These are phyloP conservation scores for Myopa tessellatipennis DNA, from an alignment of 2,888 invertebrate genomes.

Conservation along the genomic window DNA sequence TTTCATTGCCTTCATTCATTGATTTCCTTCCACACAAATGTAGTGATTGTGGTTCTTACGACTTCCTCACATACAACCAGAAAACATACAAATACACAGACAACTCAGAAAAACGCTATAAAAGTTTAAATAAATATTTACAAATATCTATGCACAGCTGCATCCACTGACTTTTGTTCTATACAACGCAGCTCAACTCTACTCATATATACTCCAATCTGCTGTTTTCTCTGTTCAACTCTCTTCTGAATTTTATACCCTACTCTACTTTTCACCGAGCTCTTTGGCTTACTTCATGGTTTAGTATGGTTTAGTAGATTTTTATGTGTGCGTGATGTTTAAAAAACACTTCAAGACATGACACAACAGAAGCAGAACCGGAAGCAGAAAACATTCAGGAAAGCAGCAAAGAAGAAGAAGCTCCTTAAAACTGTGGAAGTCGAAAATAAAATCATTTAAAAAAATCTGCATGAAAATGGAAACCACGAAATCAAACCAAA, in stretches of 20 bases:
- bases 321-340: not conserved
- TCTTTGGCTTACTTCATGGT: not conserved
- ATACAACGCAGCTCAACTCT: not conserved
- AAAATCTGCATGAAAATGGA: too few species aligned
- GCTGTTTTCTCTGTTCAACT: too few species aligned
- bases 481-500: too few species aligned
- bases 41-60: not conserved
- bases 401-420: not conserved
- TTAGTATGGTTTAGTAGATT: not conserved
- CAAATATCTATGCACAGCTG: not conserved
- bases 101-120: not conserved
- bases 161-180: not conserved
- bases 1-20: not conserved
- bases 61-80: not conserved
- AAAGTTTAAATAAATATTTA: not conserved
- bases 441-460: too few species aligned
- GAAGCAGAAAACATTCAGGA: not conserved
- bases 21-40: not conserved
- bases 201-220: too few species aligned
- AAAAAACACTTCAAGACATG: not conserved
- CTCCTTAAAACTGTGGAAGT: not conserved
- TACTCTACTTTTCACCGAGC: too few species aligned
- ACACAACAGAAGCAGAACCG: not conserved
- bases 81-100: not conserved
- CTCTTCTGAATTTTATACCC: too few species aligned